Evolutionary conservation across 2,888 invertebrate species (phyloP).

Genomic region (Azorinus chamasolen): DNA sequence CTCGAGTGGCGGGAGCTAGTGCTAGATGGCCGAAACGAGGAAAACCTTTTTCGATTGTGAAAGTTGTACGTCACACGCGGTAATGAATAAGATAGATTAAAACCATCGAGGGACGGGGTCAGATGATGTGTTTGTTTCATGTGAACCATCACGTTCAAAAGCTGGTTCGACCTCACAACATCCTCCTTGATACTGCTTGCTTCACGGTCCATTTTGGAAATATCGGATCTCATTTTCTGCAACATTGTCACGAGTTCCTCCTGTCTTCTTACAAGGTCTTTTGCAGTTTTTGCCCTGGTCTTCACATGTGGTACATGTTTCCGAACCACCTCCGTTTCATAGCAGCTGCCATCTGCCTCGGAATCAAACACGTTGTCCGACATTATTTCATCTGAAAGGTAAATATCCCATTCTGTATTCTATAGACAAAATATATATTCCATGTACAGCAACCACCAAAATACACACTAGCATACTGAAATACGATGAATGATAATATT

Average conservation of each 20-base stretch:
- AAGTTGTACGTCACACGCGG: constrained; percentile 22
- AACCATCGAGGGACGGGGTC: constrained; percentile 24
- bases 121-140: constrained; percentile 32
- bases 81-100: constrained; percentile 40
- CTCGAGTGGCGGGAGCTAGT: constrained; percentile 5
- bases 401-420: no score
- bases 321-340: no score
- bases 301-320: background rate
- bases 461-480: no score
- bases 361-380: no score
- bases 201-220: constrained; percentile 58
- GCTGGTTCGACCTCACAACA: constrained; percentile 53
- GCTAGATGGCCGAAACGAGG: constrained; percentile 1
- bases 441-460: no score
- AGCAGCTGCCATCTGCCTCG: no score
- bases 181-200: constrained; percentile 56
- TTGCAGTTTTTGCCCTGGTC: constrained; percentile 34
- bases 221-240: constrained; percentile 49
- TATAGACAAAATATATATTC: no score
- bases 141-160: constrained; percentile 37
- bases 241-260: constrained; percentile 48
- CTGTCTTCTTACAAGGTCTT: constrained; percentile 52
- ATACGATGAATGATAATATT: no score
- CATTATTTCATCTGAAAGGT: no score
- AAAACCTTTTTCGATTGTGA: background rate